Base-by-base conservation (phyloP, 2,888 invertebrate genomes). In the Creontiades dilutus region DNA sequence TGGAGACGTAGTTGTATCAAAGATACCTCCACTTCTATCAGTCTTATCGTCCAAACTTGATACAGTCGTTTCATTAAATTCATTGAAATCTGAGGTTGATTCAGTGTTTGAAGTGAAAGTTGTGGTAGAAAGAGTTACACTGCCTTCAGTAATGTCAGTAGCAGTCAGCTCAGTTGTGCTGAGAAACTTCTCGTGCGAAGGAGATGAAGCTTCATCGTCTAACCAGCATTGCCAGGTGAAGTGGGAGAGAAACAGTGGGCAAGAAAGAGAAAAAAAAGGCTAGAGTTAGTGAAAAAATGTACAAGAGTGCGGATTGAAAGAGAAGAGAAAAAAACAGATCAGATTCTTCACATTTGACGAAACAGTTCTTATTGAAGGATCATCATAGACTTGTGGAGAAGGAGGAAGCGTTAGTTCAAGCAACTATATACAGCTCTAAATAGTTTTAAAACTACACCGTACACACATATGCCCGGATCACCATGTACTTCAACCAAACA, bases 381-480 rank as follows among this genome's bases (percentile, higher is more conserved):
- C 86, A 84, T 90, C 90, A 91, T 90, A 91, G 91, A 92, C 92
- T 92, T 92, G 92, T 91, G 91, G 90, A 92, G 92, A 92, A 92
- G 92, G 92, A 91, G 76, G 86, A 92, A 91, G 91, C 91, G 86
- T 92, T 92, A 91, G 89, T 91, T 80, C 11, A 86, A 90, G 86
- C 90, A 85, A 82, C 91, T 90, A 90, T 86, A 57, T 90, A 90
- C 91, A 91, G 91, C 91, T 78, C n/a, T 16, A 16, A 55, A 16
- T 16, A 23, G 37, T 47, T 37, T 48, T 82, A 75, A 27, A 75
- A 47, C 68, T 48, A 47, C 7, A 81, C 81, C 28, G 61, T 68
- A 47, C 13, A 75, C 89, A 37, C 84, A 68, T 12, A 68, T 23
- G 11, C 19, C 19, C 68, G 23, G 19, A 19, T 23, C 68, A 68